These are phyloP conservation scores for Zoanthus sociatus DNA, from an alignment of 92 coral and sea anemone species.

Conservation along the genomic window DNA sequence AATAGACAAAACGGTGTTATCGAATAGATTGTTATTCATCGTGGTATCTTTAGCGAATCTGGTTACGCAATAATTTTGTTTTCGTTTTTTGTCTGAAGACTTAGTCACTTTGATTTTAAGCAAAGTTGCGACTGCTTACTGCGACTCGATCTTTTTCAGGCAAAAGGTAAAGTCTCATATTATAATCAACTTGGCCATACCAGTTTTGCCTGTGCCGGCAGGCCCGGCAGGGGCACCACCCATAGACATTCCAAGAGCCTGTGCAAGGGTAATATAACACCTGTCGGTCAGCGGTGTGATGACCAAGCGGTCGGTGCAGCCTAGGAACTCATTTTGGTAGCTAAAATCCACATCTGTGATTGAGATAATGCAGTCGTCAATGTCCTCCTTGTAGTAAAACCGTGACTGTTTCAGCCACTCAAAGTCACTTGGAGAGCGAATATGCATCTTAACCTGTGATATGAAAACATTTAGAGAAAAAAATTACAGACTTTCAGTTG, in stretches of 20 bases:
- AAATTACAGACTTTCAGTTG: not conserved
- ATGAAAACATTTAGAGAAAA: not conserved
- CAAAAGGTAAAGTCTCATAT: too few relatives aligned
- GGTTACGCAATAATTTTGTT: too few relatives aligned
- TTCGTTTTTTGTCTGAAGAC: too few relatives aligned
- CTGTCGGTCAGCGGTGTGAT: conserved; percentile 92
- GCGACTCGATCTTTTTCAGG: too few relatives aligned
- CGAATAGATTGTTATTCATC: too few relatives aligned
- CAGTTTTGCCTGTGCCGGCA: conserved; percentile 94
- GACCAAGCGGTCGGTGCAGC: conserved; percentile 93
- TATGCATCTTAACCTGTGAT: conserved; percentile 88
- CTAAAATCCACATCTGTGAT: conserved; percentile 93
- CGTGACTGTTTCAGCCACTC: conserved; percentile 96
- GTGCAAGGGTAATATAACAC: conserved; percentile 90
- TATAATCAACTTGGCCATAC: conserved; percentile 30
- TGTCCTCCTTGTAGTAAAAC: conserved; percentile 89
- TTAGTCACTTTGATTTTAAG: too few relatives aligned
- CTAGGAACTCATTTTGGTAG: conserved; percentile 90
- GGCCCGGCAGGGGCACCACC: conserved; percentile 98
- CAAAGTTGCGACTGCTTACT: too few relatives aligned
- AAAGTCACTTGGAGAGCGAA: conserved; percentile 88
- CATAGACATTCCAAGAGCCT: conserved; percentile 96
- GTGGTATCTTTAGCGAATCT: too few relatives aligned
- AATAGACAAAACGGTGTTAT: too few relatives aligned
- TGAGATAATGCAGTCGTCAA: conserved; percentile 86